Evolutionary conservation across 2,797 vertebrate genomes (phyloP), one percentile per base, ranked within the genome.

Genomic region (Mus minutoides): DNA sequence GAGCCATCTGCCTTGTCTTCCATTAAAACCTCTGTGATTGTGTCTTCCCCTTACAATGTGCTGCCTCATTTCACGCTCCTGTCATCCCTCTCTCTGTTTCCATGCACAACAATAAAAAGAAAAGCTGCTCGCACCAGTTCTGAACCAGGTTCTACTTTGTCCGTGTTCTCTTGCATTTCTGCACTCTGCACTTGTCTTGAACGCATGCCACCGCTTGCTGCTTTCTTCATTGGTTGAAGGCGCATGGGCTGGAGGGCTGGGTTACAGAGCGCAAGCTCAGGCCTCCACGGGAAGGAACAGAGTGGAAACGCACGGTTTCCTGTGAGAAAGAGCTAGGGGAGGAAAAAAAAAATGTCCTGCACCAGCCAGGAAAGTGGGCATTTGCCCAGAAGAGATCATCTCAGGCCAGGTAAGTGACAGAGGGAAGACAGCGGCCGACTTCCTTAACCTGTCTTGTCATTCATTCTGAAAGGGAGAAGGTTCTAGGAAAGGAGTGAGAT

Each of bases 61-160:
- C 43, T 37, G 0, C 10, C 37, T 90, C 96, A 95, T 92, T 75
- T 75, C 97, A 90, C 1, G 93, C 91, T 85, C 83, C 16, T 7
- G 10, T 4, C 14, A 49, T 12, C 46, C 21, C 22, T 24, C 14
- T 52, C 31, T 37, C 4, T 13, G 43, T 4, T 56, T 12, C 58
- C 37, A 62, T 3, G 82, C 77, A 16, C 49, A 97, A 14, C 52
- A 98, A 98, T 97, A 98, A 98, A 69, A 49, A 34, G 31, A 31
- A 96, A 43, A 24, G 37, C 67, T 31, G 34, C 85, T 69, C 6
- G 2, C 31, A 62, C 46, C 34, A 22, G 64, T 67, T 34, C 37
- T 14, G 17, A 58, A 9, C 67, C 31, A 5, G 40, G 85, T 71
- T 89, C 80, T 78, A 1, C 85, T 19, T 75, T 21, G 34, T 94